phyloP scores from a whole-genome alignment of 2,888 invertebrate species.

The Punctoribates punctum region DNA sequence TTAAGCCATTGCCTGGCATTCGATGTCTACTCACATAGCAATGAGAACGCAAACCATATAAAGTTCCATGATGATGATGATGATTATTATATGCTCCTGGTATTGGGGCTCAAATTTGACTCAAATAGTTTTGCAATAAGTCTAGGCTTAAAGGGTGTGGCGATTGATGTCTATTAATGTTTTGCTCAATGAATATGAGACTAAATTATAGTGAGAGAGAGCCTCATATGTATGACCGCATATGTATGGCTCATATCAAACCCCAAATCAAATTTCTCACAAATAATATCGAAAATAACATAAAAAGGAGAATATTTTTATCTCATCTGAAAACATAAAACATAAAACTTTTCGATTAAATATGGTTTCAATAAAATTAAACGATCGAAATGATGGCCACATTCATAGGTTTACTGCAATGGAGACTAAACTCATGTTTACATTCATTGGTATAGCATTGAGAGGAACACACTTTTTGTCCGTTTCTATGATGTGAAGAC shows the following conservation, averaged over 20 bases:
- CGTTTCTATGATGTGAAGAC: slow-evolving; percentile 8
- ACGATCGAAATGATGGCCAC: not conserved
- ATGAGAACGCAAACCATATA: slow-evolving; percentile 44
- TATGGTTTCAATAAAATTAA: not conserved
- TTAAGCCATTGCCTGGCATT: not conserved
- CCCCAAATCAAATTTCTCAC: too few relatives aligned
- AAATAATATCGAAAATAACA: too few relatives aligned
- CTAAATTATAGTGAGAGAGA: not conserved
- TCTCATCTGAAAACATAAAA: not conserved
- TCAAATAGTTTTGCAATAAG: too few relatives aligned
- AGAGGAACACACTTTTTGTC: not conserved
- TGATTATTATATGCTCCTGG: not conserved
- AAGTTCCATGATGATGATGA: slow-evolving; percentile 45
- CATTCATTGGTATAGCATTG: not conserved
- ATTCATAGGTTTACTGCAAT: not conserved
- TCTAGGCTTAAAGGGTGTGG: slow-evolving; percentile 18
- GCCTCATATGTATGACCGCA: not conserved
- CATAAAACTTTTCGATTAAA: not conserved
- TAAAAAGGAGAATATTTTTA: not conserved
- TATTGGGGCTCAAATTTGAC: too few relatives aligned
- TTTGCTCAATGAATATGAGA: slow-evolving; percentile 11
- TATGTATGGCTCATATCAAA: not conserved
- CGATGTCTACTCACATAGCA: slow-evolving; percentile 45
- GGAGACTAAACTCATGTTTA: slow-evolving; percentile 16
- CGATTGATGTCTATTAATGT: slow-evolving; percentile 21